phyloP scores from a whole-genome alignment of 2,797 vertebrate species.

The Basileuterus tristriatus region DNA sequence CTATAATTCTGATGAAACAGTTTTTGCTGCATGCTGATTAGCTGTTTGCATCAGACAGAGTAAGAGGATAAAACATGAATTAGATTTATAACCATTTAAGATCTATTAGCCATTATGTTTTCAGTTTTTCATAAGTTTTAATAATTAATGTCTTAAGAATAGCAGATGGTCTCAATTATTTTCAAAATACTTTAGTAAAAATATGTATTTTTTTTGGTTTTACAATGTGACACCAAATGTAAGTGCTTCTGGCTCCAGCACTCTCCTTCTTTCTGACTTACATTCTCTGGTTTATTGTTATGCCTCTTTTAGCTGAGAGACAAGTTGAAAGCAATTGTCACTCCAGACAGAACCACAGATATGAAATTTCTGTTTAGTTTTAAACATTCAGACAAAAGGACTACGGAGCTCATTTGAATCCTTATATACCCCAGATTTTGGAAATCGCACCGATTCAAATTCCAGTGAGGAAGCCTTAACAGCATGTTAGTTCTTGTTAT shows the following conservation, averaged over 20 bases:
- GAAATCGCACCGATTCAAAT: neutral
- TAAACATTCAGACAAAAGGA: neutral
- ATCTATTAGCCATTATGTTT: neutral
- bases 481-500: neutral
- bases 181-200: conserved; percentile 21
- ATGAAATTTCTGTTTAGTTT: neutral
- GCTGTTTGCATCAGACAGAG: neutral
- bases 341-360: neutral
- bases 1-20: neutral
- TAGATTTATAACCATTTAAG: neutral
- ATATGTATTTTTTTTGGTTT: neutral
- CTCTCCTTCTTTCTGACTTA: neutral
- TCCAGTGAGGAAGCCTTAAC: neutral
- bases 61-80: neutral
- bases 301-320: neutral
- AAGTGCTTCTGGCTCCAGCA: neutral
- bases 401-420: neutral
- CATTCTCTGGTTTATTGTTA: neutral
- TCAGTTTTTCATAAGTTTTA: conserved; percentile 17
- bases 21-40: neutral
- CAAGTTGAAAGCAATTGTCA: neutral
- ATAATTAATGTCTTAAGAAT: conserved; percentile 46
- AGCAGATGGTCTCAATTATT: conserved; percentile 31
- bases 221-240: neutral
- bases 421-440: neutral